Evolutionary conservation across 2,113 vertebrate genomes (phyloP).

Genomic region (Gnathonemus longibarbis): DNA sequence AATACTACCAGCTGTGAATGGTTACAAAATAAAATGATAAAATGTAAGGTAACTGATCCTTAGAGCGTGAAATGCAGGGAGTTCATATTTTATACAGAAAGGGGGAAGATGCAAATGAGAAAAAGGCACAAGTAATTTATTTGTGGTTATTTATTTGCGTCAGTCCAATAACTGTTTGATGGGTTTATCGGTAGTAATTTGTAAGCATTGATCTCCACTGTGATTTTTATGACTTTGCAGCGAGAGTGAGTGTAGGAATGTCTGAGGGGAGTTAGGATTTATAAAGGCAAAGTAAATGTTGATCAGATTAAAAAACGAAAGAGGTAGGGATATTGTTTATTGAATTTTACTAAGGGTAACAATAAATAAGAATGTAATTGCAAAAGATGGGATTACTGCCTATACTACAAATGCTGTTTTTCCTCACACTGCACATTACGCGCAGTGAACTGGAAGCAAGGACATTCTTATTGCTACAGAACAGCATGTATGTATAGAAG

Average conservation of each 20-base stretch:
- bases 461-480: neutral
- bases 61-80: neutral
- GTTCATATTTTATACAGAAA: neutral
- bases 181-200: constrained; percentile 1
- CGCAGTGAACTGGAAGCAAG: neutral
- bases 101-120: neutral
- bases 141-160: neutral
- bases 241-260: neutral
- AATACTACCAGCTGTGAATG: neutral
- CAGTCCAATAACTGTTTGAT: neutral
- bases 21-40: neutral
- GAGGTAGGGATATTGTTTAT: neutral
- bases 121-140: neutral
- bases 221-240: neutral
- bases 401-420: neutral
- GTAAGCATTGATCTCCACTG: neutral
- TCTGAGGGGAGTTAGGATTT: neutral
- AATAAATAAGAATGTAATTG: neutral
- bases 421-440: neutral
- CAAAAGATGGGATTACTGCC: neutral
- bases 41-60: neutral
- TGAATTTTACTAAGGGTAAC: neutral
- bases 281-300: neutral
- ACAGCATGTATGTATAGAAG: neutral
- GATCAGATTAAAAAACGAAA: neutral